Evolutionary conservation across 2,888 invertebrate species (phyloP), one percentile per base, ranked within the genome.

Genomic region (Odontothrips loti): DNA sequence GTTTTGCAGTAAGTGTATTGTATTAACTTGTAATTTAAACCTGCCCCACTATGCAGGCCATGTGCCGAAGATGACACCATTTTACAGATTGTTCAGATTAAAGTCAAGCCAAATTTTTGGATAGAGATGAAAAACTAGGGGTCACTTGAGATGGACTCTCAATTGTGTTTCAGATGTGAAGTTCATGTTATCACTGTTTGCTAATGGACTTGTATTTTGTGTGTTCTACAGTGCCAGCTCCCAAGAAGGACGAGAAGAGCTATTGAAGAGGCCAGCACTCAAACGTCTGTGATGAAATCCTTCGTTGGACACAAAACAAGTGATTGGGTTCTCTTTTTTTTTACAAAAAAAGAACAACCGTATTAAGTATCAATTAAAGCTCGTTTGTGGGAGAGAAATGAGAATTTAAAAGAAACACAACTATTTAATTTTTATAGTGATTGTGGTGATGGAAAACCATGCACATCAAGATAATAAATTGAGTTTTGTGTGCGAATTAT

Each of bases 241-340:
- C 68, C 27, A 75, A 75, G 68, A 10, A 75, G 12, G 23, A 11
- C 68, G 23, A 75, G 23, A 27, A 75, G 68, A 12, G 8, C 68
- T 27, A 12, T n/a, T 27, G 68, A 75, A 75, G 68, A 75, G 68
- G 27, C 27, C 68, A 75, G 27, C 68, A 75, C 68, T 75, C 12
- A 68, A 75, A 75, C 68, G 68, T 75, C 68, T 75, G 68, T 75
- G 68, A 75, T 75, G 68, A 75, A 75, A 75, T 75, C 68, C 23
- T 75, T 75, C 68, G 68, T 75, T 75, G 68, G 68, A 75, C 68
- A 75, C 68, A 75, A 75, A 75, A 75, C 68, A 75, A 75, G 68
- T 75, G 68, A 75, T 75, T 75, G 68, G 23, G 68, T 68, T 58
- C 58, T 68, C 23, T 68, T 68, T 75, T 75, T 75, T 27, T 27